Base-by-base conservation (phyloP, 2,888 invertebrate species). In the Calliphora vomitoria region DNA sequence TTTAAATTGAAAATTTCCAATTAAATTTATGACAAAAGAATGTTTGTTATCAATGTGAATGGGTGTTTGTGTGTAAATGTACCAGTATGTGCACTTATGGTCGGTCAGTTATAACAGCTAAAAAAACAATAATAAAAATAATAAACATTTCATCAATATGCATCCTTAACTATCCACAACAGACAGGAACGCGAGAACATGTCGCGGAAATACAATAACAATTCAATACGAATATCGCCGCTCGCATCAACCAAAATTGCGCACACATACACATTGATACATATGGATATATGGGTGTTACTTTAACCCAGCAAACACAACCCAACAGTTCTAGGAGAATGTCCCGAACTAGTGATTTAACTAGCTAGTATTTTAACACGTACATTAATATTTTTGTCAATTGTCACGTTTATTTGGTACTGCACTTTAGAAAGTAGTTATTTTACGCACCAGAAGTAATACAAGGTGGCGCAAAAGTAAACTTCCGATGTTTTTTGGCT, bases 91-190 rank as follows among this genome's bases (percentile, higher is more conserved):
- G 20, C 15, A n/a, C 71, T 53, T 78, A 74, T 79, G 78, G 62
- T 62, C 35, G 79, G 74, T 62, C 74, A 86, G 82, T 79, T 79
- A 15, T 31, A 64, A 71, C 86, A 86, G 86, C 82, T 83, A 86
- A 80, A 86, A 83, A 71, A 86, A 83, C 82, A 86, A 62, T 50
- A 75, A 82, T 4, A 71, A 71, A 71, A 71, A 62, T 71, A 76
- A 71, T 20, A 81, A 68, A 55, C 69, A 69, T 50, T 60, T 55
- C 44, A 60, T 58, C 25, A 18, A 69, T 62, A 79, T 66, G 62
- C 44, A 71, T 18, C 53, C 41, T 74, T 50, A 25, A 66, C 20
- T 58, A 76, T 72, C 62, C 35, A 41, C 50, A 31, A 25, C 41
- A 20, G 13, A 55, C 41, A 75, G 18, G 31, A 35, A 20, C 11